Conservation (phyloP, 2,113 vertebrate species). For the Cryptotis parvus region DNA sequence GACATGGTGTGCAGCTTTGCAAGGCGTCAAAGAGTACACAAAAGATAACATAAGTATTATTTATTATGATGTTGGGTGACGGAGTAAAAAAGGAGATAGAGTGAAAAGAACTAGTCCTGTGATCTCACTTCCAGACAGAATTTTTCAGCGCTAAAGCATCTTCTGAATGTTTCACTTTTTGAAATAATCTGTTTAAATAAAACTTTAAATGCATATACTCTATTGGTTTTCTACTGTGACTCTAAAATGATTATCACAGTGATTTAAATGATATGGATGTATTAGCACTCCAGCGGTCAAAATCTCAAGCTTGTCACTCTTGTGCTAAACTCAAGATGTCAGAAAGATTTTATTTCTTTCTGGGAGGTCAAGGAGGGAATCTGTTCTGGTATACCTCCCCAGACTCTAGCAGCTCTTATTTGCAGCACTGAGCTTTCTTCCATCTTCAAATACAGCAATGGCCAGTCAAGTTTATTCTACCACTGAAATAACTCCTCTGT, state of each 20-base stretch:
- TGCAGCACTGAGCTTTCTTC: not conserved
- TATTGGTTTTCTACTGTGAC: not conserved
- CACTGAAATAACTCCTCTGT: not conserved
- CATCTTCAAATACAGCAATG: not conserved
- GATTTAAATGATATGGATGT: too few species aligned
- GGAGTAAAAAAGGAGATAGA: not conserved
- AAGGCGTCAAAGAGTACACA: not conserved
- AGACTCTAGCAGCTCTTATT: not conserved
- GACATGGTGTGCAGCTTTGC: not conserved
- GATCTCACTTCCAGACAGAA: conserved; percentile 31
- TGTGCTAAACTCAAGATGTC: not conserved
- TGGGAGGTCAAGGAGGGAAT: not conserved
- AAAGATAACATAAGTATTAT: not conserved
- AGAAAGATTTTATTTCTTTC: not conserved
- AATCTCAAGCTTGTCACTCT: not conserved
- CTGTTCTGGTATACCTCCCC: not conserved
- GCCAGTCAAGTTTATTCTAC: too few species aligned
- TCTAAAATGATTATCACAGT: not conserved
- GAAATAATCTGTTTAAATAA: not conserved
- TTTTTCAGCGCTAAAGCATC: not conserved
- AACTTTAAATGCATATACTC: not conserved
- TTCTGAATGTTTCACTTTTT: conserved; percentile 33
- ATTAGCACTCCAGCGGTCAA: not conserved
- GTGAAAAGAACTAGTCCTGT: not conserved
- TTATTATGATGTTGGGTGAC: not conserved